Evolutionary conservation across 2,888 invertebrate genomes (phyloP), one percentile per base, ranked within the genome.

Genomic region (Pelosia muscerda): DNA sequence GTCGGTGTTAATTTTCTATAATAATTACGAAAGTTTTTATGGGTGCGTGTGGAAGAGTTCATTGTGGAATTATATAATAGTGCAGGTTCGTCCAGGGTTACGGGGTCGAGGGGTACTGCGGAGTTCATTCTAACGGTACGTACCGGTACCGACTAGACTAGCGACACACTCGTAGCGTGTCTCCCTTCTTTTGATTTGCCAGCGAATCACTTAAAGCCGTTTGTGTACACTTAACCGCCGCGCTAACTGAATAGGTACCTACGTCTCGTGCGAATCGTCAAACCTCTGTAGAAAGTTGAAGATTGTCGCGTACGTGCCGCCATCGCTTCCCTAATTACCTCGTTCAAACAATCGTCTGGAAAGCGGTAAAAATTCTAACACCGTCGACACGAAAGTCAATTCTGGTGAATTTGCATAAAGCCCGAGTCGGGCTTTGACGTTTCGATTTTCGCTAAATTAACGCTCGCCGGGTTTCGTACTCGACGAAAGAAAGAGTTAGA

Each of bases 361-460:
- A 82, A 85, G 79, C 86, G 86, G 86, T 87, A 90, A 89, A 92
- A 92, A 92, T 90, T 91, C 89, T 87, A 89, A 86, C 88, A 85
- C 81, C 83, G 89, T 86, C 87, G 87, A 88, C 90, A 88, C 87
- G 86, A 88, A 90, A 93, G 92, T 90, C 91, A 88, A 93, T 93
- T 92, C 90, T 86, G 84, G 81, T 80, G 87, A 91, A 94, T 94
- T 93, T 93, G 91, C 94, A 94, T 94, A 92, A 90, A 92, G 88
- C 90, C 87, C 82, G 89, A 85, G 86, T 86, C 85, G 87, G 86
- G 90, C 91, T 92, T 92, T 93, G 93, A 92, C 93, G 90, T 91
- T 93, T 93, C 91, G 93, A 93, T 94, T 93, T 93, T 92, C 91
- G 93, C 92, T 93, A 93, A 94, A 94, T 94, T 94, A 94, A 91